Evolutionary conservation across 1,140 invertebrate species (phyloP).

Genomic region (Diachasma alloeum): DNA sequence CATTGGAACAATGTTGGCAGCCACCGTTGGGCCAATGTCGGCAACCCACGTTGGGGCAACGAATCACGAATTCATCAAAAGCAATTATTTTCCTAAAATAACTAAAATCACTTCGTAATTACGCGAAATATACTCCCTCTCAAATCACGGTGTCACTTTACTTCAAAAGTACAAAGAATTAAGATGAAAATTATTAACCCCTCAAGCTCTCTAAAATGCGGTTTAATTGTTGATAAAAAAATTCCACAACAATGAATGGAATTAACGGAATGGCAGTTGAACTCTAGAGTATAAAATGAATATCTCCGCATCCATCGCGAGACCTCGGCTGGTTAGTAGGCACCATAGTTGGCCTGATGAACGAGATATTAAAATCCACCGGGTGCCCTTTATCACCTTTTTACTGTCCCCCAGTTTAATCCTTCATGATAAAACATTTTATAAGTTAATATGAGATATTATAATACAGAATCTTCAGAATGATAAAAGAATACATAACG

Average conservation of each 20-base stretch:
- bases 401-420: slow-evolving; percentile 9
- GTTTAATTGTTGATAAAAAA: background rate
- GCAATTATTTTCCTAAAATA: too few relatives aligned
- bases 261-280: background rate
- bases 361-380: slow-evolving; percentile 19
- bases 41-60: too few relatives aligned
- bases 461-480: background rate
- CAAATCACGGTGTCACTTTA: background rate
- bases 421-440: background rate
- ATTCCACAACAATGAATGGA: background rate
- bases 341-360: background rate
- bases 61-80: too few relatives aligned
- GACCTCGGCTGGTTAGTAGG: background rate
- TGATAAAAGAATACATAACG: too few relatives aligned
- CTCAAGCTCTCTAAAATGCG: background rate
- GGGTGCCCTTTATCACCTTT: slow-evolving; percentile 15
- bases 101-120: background rate
- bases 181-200: background rate
- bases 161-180: background rate
- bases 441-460: background rate
- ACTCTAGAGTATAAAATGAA: background rate
- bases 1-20: too few relatives aligned
- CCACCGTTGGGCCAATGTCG: too few relatives aligned
- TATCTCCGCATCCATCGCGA: background rate
- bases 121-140: background rate